Evolutionary conservation across 1,140 invertebrate species (phyloP).

Genomic region (Argopecten irradians): DNA sequence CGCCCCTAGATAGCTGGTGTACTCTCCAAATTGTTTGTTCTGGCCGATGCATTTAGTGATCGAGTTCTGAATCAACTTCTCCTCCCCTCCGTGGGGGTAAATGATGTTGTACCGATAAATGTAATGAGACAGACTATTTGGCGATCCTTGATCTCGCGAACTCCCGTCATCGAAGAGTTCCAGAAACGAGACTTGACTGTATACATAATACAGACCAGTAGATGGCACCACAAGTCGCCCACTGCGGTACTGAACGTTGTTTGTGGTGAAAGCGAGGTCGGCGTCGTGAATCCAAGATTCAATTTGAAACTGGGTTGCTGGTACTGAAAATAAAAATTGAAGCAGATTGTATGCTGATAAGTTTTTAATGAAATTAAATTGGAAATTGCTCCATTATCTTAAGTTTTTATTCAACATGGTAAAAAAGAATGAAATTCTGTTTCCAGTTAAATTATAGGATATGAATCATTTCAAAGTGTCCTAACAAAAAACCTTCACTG

Average conservation of each 20-base stretch:
- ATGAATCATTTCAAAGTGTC: no score
- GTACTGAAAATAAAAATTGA: slow-evolving; percentile 59
- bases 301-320: slow-evolving; percentile 67
- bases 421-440: no score
- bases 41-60: slow-evolving; percentile 70
- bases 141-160: slow-evolving; percentile 36
- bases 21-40: slow-evolving; percentile 69
- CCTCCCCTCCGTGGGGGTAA: slow-evolving; percentile 69
- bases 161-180: slow-evolving; percentile 58
- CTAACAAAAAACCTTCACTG: no score
- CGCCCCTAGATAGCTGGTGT: slow-evolving; percentile 71
- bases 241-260: slow-evolving; percentile 63
- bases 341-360: no score
- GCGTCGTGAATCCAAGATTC: slow-evolving; percentile 64
- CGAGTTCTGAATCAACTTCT: slow-evolving; percentile 70
- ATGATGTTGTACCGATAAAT: slow-evolving; percentile 72
- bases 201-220: slow-evolving; percentile 70
- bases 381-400: no score
- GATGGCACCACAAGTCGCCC: slow-evolving; percentile 69
- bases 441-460: no score
- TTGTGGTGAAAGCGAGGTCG: slow-evolving; percentile 67
- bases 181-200: slow-evolving; percentile 69
- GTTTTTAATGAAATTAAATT: no score
- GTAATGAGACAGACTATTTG: slow-evolving; percentile 67
- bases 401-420: no score